Conservation (phyloP, 2,888 invertebrate species). For the Caenorhabditis drosophilae region DNA sequence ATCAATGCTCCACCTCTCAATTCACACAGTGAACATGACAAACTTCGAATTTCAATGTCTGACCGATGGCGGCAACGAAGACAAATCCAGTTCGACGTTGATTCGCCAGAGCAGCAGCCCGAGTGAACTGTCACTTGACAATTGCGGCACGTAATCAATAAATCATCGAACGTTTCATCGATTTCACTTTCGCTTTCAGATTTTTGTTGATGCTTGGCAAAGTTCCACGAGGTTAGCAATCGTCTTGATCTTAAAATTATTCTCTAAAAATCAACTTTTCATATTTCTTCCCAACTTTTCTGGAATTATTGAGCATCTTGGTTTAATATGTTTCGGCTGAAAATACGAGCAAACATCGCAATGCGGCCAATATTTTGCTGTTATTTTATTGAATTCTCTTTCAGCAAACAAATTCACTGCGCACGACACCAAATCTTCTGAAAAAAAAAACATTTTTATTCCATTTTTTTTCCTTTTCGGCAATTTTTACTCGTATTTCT, state of each 20-base stretch:
- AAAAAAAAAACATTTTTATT: slow-evolving; percentile 3
- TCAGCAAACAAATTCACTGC: slow-evolving; percentile 68
- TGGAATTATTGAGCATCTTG: slow-evolving; percentile 17
- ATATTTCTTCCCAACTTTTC: background rate
- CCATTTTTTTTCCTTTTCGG: background rate
- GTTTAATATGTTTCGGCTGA: slow-evolving; percentile 35
- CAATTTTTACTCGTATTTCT: slow-evolving; percentile 12
- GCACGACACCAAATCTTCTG: slow-evolving; percentile 62
- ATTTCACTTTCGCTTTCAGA: background rate
- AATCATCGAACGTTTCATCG: slow-evolving; percentile 69
- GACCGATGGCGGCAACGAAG: slow-evolving; percentile 43
- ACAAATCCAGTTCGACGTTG: slow-evolving; percentile 45
- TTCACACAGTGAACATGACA: slow-evolving; percentile 56
- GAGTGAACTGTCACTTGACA: slow-evolving; percentile 76
- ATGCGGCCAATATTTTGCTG: slow-evolving; percentile 70
- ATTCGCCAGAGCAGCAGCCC: slow-evolving; percentile 62
- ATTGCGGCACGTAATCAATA: slow-evolving; percentile 73
- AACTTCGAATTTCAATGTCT: slow-evolving; percentile 40
- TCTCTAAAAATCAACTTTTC: background rate
- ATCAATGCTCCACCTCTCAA: slow-evolving; percentile 61
- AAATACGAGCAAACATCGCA: slow-evolving; percentile 75
- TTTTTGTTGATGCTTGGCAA: slow-evolving; percentile 59
- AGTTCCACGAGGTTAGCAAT: slow-evolving; percentile 69
- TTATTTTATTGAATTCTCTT: slow-evolving; percentile 19
- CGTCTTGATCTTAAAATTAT: slow-evolving; percentile 36